Conservation (phyloP, 2,113 vertebrate genomes). For the Ochotona curzoniae region DNA sequence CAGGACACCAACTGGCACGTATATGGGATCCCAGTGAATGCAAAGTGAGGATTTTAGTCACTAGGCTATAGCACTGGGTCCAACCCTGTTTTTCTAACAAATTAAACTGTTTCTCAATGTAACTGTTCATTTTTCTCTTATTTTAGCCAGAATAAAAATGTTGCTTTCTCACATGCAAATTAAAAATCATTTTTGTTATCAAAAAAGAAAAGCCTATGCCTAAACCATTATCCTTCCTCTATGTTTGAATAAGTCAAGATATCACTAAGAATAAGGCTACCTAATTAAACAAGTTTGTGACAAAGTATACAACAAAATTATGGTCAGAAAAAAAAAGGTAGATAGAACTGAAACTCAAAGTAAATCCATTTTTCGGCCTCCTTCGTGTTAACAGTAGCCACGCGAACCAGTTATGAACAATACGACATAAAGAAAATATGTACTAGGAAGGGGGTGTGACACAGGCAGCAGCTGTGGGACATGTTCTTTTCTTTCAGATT, state of each 20-base stretch:
- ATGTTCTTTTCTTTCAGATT: too few species aligned
- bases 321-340: not conserved
- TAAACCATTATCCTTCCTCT: not conserved
- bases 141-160: not conserved
- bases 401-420: not conserved
- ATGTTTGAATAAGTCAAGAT: not conserved
- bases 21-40: too few species aligned
- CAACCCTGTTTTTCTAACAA: not conserved
- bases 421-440: not conserved
- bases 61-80: too few species aligned
- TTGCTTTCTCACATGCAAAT: not conserved
- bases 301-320: not conserved
- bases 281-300: not conserved
- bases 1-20: too few species aligned
- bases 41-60: too few species aligned
- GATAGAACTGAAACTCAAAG: not conserved
- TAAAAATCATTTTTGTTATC: not conserved
- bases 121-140: not conserved
- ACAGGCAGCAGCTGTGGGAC: not conserved
- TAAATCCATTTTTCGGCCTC: not conserved
- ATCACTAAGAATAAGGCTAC: not conserved
- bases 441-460: not conserved
- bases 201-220: not conserved
- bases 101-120: not conserved
- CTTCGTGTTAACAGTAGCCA: not conserved